These are phyloP conservation scores for Porites lutea DNA, from an alignment of 64 coral and sea anemone genomes.

Conservation along the genomic window DNA sequence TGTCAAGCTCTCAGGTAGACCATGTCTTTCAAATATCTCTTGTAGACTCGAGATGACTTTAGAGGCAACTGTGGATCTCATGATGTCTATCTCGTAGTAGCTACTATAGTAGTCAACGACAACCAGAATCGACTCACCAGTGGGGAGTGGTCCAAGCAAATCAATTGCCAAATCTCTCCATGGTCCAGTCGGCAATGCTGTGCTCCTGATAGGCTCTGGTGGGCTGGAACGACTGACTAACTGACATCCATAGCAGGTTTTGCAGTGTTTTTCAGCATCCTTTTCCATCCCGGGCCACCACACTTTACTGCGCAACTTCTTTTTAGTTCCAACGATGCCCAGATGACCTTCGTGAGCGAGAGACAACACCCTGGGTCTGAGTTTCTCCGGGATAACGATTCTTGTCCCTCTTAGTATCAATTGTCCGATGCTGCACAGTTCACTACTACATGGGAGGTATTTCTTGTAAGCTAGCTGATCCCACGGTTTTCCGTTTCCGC, in stretches of 20 bases:
- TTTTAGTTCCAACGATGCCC: too few relatives aligned
- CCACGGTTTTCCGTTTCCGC: too few relatives aligned
- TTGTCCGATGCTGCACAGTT: too few relatives aligned
- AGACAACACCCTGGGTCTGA: too few relatives aligned
- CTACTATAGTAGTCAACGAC: slow-evolving; percentile 17
- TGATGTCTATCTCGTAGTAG: slow-evolving; percentile 9
- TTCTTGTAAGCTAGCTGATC: too few relatives aligned
- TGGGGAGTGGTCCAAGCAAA: slow-evolving; percentile 10
- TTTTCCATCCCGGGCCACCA: slow-evolving; percentile 55
- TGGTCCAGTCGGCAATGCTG: not conserved
- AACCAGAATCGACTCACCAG: not conserved
- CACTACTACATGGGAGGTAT: too few relatives aligned
- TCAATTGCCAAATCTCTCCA: slow-evolving; percentile 27
- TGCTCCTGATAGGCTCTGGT: not conserved
- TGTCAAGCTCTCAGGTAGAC: not conserved
- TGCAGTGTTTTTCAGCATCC: slow-evolving; percentile 39
- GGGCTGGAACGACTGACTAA: not conserved
- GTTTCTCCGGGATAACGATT: too few relatives aligned
- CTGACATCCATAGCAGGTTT: slow-evolving; percentile 10
- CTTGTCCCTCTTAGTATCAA: too few relatives aligned
- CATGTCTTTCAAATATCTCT: not conserved
- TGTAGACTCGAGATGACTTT: not conserved
- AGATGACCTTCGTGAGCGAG: too few relatives aligned
- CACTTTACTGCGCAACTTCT: not conserved
- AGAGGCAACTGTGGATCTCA: not conserved